Evolutionary conservation across 2,797 vertebrate genomes (phyloP), one percentile per base, ranked within the genome.

Genomic region (Carduelis carduelis): DNA sequence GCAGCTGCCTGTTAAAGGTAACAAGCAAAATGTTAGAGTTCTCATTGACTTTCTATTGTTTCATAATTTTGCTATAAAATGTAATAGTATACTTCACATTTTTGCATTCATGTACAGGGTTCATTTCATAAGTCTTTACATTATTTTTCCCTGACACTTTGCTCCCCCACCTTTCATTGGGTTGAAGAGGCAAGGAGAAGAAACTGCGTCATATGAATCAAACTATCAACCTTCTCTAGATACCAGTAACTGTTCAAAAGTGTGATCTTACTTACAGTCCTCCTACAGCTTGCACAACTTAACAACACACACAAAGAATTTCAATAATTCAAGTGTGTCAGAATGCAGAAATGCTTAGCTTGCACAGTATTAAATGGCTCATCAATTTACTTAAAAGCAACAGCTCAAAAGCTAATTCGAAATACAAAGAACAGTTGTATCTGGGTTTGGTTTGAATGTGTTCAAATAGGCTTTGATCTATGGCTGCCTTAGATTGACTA

Each of bases 321-420:
- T 88, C 44, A 79, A 37, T 50, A 72, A 55, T 44, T 69, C 44
- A 87, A 81, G 41, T 41, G 22, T 28, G 65, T 18, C 61, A 86
- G 59, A 41, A 71, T 69, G 64, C 55, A 90, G 74, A 88, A 93
- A 72, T 86, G 47, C 65, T 95, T 59, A 47, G 44, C n/a, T 86
- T 83, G 75, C 64, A 76, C 30, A 68, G 59, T 70, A 87, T 57
- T 76, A 93, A 92, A 89, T n/a, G 35, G 37, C 39, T 90, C 7
- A 13, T 85, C 88, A 95, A 74, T n/a, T 77, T 66, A 94, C 75
- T 74, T 76, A 65, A 89, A 86, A 86, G 41, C 16, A 77, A 64
- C 34, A 71, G 50, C 9, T 6, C 34, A 61, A 88, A 95, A 95
- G 34, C 76, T 87, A 85, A 95, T 84, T 94, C 32, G 71, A 94